Evolutionary conservation across 1,140 invertebrate genomes (phyloP).

Genomic region (Eubasilissa regina): DNA sequence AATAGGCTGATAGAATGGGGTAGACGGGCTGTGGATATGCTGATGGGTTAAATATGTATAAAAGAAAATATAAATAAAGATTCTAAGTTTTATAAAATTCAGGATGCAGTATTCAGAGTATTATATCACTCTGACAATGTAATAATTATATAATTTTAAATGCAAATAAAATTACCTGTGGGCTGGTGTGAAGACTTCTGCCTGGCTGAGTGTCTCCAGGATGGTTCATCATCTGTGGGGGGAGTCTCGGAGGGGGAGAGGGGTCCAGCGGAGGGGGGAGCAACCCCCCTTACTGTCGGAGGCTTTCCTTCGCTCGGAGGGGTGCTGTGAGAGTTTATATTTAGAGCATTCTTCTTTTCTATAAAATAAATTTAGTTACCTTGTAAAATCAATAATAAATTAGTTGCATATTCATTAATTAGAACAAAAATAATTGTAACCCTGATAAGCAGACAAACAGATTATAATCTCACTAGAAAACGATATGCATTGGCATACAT

Average conservation of each 20-base stretch:
- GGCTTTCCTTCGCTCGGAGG: conserved; percentile 65
- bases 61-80: too few relatives aligned
- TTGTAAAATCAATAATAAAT: too few relatives aligned
- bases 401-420: too few relatives aligned
- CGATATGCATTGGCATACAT: too few relatives aligned
- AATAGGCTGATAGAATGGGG: too few relatives aligned
- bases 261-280: neutral
- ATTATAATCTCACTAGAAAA: too few relatives aligned
- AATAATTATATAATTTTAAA: neutral
- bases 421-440: conserved; percentile 49
- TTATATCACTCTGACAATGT: neutral
- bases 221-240: conserved; percentile 34
- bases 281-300: conserved; percentile 62
- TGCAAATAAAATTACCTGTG: neutral
- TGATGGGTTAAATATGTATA: too few relatives aligned
- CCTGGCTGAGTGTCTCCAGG: conserved; percentile 29
- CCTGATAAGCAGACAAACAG: neutral
- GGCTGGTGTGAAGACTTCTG: neutral
- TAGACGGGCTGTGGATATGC: too few relatives aligned
- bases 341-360: conserved; percentile 79
- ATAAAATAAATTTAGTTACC: conserved; percentile 55
- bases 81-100: too few relatives aligned
- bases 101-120: too few relatives aligned
- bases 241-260: conserved; percentile 16
- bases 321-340: conserved; percentile 68